These are phyloP conservation scores for Halcyon badia DNA, from an alignment of 2,797 vertebrate genomes.

Conservation along the genomic window DNA sequence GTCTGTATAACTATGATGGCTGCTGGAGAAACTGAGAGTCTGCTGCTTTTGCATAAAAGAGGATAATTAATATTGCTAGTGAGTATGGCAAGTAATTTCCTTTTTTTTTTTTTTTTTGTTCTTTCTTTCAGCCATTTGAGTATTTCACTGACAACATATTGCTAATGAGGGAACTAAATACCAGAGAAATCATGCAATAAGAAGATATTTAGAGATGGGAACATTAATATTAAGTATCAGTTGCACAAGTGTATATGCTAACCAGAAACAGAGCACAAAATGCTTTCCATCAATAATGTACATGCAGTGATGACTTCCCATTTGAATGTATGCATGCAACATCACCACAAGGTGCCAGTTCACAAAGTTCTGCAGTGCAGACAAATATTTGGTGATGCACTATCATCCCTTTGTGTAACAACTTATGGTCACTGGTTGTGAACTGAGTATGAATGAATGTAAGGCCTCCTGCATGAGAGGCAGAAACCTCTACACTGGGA, in stretches of 20 bases:
- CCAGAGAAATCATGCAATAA: background rate
- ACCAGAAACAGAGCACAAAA: background rate
- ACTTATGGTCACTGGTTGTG: background rate
- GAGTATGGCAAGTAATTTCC: background rate
- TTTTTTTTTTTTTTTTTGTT: no score
- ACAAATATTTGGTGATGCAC: background rate
- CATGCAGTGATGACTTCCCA: background rate
- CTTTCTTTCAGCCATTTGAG: background rate
- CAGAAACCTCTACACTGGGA: background rate
- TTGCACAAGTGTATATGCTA: background rate
- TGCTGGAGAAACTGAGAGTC: background rate
- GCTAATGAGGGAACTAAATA: background rate
- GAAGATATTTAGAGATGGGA: background rate
- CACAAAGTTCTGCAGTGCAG: background rate
- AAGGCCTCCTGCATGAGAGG: background rate
- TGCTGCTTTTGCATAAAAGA: background rate
- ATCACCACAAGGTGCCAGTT: background rate
- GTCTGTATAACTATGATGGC: accelerated
- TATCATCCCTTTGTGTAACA: accelerated
- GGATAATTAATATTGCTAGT: background rate
- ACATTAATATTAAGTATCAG: background rate
- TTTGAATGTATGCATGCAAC: background rate
- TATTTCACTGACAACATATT: background rate
- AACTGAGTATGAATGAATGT: background rate
- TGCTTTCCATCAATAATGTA: background rate